Evolutionary conservation across 2,888 invertebrate genomes (phyloP), one percentile per base, ranked within the genome.

Genomic region (Girardia tigrina): DNA sequence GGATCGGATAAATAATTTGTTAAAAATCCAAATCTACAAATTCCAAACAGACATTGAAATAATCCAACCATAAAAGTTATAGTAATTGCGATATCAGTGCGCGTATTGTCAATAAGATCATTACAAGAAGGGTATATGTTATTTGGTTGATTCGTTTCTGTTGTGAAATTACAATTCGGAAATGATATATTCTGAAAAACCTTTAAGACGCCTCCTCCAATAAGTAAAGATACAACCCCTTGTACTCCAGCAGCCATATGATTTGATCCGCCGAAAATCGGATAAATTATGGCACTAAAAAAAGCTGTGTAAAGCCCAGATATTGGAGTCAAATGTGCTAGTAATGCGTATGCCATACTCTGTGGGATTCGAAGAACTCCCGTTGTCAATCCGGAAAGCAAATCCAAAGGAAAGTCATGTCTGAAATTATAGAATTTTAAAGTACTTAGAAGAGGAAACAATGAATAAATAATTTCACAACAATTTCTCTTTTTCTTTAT

Each of bases 1-100:
- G 82, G 81, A 77, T 82, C 82, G 0, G 82, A 82, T 29, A 83
- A 78, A 75, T 83, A 83, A 0, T 81, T 81, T 4, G 82, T 82
- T 71, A 83, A 80, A 78, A 83, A 82, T 1, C 83, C 83, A 23
- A 83, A 79, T 42, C 80, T 80, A 26, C 82, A 77, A 14, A 82
- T 74, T 0, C 82, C 82, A 81, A 83, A 28, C 14, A 28, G n/a
- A 14, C 76, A 42, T 28, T 76, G 76, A 77, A 75, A 69, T 56
- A 76, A 16, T 20, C 76, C 76, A 6, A 56, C 76, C 42, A 76
- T 27, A 23, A 76, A 76, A 12, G 76, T 75, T 12, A 76, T 16
- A 14, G 74, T 76, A 1, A 76, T 26, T 26, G 70, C 75, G 16
- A 76, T 76, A 1, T 76, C 76, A 42, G 76, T 28, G 0, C 28